phyloP scores from a whole-genome alignment of 2,888 invertebrate species.

The Lithosia quadra region DNA sequence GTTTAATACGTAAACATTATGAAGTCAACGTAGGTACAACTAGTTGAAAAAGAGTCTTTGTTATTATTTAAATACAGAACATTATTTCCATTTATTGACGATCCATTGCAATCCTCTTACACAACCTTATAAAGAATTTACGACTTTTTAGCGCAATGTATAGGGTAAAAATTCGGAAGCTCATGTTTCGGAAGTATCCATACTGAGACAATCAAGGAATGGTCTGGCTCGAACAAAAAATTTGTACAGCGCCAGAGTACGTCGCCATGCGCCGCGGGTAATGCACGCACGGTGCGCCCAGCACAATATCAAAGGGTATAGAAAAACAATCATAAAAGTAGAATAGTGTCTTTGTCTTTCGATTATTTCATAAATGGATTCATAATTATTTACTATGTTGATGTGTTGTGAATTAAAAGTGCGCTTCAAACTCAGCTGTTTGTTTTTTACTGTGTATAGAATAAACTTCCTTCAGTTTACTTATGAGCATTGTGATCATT shows the following conservation, averaged over 20 bases:
- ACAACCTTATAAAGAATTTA: not conserved
- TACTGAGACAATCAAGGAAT: conserved; percentile 11
- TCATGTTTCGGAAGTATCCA: conserved; percentile 9
- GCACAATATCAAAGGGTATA: conserved; percentile 41
- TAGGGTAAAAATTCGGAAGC: conserved; percentile 18
- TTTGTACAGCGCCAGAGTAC: conserved; percentile 47
- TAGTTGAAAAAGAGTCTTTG: not conserved
- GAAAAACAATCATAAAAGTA: not conserved
- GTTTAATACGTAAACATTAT: not conserved
- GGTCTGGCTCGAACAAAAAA: conserved; percentile 42
- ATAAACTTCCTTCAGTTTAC: not conserved
- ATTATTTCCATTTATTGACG: not conserved
- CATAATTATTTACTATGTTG: not conserved
- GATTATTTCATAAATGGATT: not conserved
- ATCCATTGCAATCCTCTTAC: not conserved
- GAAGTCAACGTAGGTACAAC: not conserved
- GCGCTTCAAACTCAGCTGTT: not conserved
- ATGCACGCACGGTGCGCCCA: conserved; percentile 55
- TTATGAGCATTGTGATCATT: not conserved
- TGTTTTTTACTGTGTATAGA: not conserved
- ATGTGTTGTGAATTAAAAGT: not conserved
- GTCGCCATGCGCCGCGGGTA: conserved; percentile 55
- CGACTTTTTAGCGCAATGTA: conserved; percentile 12
- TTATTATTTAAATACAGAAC: not conserved
- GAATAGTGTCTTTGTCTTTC: not conserved